phyloP scores from a whole-genome alignment of 2,797 vertebrate species.

The Cyprinella venusta region DNA sequence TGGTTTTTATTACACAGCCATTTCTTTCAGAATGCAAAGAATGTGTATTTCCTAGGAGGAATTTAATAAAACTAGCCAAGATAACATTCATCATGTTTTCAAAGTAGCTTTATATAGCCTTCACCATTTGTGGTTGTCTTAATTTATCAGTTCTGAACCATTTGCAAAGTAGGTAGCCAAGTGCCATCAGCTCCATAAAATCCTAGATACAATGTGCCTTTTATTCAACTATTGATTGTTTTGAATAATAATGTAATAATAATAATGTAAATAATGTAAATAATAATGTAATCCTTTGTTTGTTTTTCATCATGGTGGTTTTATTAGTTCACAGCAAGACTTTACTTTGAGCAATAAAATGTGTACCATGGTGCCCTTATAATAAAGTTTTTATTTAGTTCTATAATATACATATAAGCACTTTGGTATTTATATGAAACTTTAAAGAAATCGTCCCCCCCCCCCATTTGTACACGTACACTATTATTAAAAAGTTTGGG shows the following conservation, averaged over 20 bases:
- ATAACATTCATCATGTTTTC: neutral
- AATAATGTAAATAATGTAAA: no score
- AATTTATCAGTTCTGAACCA: neutral
- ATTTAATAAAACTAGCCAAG: constrained; percentile 5
- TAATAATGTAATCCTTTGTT: constrained; percentile 17
- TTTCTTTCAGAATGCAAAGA: neutral
- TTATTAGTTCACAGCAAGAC: neutral
- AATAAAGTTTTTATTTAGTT: neutral
- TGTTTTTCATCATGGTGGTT: neutral
- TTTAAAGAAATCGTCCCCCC: neutral
- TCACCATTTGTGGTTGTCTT: neutral
- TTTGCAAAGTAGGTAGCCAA: constrained; percentile 22
- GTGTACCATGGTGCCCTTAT: neutral
- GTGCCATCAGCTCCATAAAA: constrained; percentile 7
- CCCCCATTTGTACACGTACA: neutral
- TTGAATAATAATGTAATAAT: constrained; percentile 34
- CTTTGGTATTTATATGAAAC: neutral
- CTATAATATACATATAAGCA: neutral
- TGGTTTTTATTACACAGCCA: neutral
- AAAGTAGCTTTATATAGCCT: neutral
- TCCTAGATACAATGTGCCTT: neutral
- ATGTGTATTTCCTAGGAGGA: neutral
- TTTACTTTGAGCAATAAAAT: neutral
- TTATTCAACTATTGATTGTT: neutral
- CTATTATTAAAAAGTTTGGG: neutral